Percentiles rank a stretch among this genome's conserved stretches.
Evolutionary conservation across 2,888 invertebrate genomes (phyloP).

Genomic region (Orthosia gothica): DNA sequence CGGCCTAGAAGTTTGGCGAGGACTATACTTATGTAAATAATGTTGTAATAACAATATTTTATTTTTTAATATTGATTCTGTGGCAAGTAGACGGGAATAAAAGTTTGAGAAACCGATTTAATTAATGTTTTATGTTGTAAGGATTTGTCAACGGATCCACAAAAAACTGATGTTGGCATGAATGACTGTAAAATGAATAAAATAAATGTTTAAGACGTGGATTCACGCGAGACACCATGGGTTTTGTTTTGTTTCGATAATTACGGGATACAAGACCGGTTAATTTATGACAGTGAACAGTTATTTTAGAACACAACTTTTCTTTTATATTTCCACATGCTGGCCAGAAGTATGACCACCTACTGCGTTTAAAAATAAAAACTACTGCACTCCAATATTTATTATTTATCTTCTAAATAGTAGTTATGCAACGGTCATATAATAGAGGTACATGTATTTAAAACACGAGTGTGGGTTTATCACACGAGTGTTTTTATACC

Average conservation of each 20-base stretch:
- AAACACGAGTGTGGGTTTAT: too few relatives aligned
- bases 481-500: too few relatives aligned
- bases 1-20: too few relatives aligned
- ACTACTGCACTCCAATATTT: slow-evolving; percentile 16
- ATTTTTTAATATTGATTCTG: not conserved
- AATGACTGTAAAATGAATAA: not conserved
- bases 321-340: slow-evolving; percentile 21
- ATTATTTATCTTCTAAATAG: slow-evolving; percentile 26
- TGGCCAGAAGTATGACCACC: slow-evolving; percentile 3
- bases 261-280: not conserved
- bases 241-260: not conserved
- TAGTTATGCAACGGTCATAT: too few relatives aligned
- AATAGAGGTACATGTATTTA: too few relatives aligned
- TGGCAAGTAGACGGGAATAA: not conserved
- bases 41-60: not conserved
- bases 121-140: not conserved
- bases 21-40: not conserved
- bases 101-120: not conserved
- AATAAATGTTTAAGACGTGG: too few relatives aligned
- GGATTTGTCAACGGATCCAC: not conserved
- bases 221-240: too few relatives aligned
- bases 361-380: slow-evolving; percentile 45
- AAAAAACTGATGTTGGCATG: not conserved
- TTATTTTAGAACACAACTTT: slow-evolving; percentile 14
- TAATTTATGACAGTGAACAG: not conserved